Evolutionary conservation across 1,140 invertebrate genomes (phyloP).

Genomic region (Brachionus asplanchnoidis): DNA sequence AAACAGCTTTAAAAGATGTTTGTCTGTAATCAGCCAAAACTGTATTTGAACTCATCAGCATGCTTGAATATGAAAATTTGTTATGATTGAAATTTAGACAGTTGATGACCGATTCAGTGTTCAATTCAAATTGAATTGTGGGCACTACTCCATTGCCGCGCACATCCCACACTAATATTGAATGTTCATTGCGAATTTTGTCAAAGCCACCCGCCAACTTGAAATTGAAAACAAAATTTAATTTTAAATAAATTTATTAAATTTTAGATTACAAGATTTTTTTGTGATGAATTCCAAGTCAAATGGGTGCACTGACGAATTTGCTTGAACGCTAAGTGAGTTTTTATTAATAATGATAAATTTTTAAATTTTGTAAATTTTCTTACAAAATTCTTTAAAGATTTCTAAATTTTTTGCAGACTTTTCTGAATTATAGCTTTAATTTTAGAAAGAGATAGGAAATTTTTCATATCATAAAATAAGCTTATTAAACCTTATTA

Average conservation of each 20-base stretch:
- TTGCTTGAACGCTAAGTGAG: constrained; percentile 67
- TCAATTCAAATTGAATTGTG: background rate
- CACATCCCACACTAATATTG: constrained; percentile 57
- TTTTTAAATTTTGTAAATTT: background rate
- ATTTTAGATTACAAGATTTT: constrained; percentile 62
- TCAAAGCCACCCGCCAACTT: constrained; percentile 75
- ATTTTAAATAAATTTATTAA: background rate
- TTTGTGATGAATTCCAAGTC: constrained; percentile 78
- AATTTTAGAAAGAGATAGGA: no score
- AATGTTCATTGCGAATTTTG: constrained; percentile 66
- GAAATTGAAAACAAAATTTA: constrained; percentile 41
- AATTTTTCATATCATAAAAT: background rate
- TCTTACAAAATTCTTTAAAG: constrained; percentile 32
- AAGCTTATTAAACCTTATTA: background rate
- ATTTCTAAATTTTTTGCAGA: background rate
- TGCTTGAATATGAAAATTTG: background rate
- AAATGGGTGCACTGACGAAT: constrained; percentile 77
- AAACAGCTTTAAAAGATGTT: background rate
- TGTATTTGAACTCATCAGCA: background rate
- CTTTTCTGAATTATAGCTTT: background rate
- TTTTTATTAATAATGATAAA: background rate
- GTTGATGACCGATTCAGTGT: constrained; percentile 2
- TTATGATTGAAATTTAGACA: background rate
- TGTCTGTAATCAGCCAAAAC: background rate
- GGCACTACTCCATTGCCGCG: constrained; percentile 36